phyloP scores from a whole-genome alignment of 2,113 vertebrate genomes.

The Salminus brasiliensis region DNA sequence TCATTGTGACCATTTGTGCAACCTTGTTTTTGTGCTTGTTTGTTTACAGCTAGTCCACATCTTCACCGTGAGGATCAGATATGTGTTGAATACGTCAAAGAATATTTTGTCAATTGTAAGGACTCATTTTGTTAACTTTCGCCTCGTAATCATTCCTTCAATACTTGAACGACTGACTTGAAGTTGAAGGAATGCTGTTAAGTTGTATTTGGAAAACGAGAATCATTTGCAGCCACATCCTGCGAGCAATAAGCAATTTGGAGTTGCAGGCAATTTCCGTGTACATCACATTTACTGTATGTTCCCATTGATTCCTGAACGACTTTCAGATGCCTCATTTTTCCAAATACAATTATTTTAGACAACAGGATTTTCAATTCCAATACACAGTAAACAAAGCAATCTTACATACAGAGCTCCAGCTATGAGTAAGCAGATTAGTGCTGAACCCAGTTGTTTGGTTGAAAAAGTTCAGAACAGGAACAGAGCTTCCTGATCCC shows the following conservation, averaged over 20 bases:
- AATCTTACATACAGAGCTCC: neutral
- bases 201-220: neutral
- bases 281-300: neutral
- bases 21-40: slow-evolving; percentile 40
- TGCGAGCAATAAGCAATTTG: neutral
- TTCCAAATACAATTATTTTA: neutral
- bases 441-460: neutral
- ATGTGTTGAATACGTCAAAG: slow-evolving; percentile 68
- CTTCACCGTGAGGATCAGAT: slow-evolving; percentile 64
- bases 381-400: slow-evolving; percentile 3
- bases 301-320: neutral
- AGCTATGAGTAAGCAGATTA: neutral
- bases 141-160: neutral
- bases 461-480: neutral
- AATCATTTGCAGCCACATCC: neutral
- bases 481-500: neutral
- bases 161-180: neutral
- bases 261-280: neutral
- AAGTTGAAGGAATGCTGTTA: neutral
- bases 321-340: neutral
- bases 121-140: slow-evolving; percentile 6
- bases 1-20: neutral
- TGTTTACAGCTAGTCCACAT: slow-evolving; percentile 60
- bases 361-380: neutral
- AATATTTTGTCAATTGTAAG: slow-evolving; percentile 68